Base-by-base conservation (phyloP, 1,140 invertebrate species). In the Neocloeon triangulifer region DNA sequence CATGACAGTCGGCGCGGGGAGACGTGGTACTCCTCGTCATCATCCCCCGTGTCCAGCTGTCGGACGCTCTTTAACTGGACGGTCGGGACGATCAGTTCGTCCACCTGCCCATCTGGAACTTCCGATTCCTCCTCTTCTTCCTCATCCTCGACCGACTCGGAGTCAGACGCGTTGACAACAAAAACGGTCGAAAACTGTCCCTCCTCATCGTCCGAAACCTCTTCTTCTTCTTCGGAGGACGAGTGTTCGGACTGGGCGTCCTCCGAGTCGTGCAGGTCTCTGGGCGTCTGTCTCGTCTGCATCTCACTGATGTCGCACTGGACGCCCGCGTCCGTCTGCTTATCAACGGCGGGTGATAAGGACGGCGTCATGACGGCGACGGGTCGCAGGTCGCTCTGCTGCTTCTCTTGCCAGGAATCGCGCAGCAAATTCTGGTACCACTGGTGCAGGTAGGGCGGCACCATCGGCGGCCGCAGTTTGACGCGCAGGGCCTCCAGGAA, bases 141-240 rank as follows among this genome's bases (percentile, higher is more conserved):
- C 3, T 31, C 30, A 4, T 20, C 30, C 15, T 31, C 30, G 14
- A 16, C 27, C 27, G 15, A 14, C 10, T 29, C 27, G n/a, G 15
- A 14, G 3, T 29, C 27, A 9, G 14, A 9, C 3, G 27, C 64
- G 41, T 78, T 78, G 1, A 78, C 71, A 0, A 76, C 62, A 41
- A 76, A 75, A 0, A 77, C 70, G 12, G 68, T 59, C 1, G 73
- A 74, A 43, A 76, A 78, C 5, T 30, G 9, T 19, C 18, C 25
- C 5, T 26, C 7, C 3, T 26, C 25, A 26, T 15, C 15, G 13
- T 26, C 25, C 25, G 25, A 26, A 26, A 15, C 15, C 12, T 26
- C 25, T 7, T 15, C 25, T 13, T 15, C 25, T 5, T 13, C 25
- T 13, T 26, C 12, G 3, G 25, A 26, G 15, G 15, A 26, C 15